Evolutionary conservation across 2,888 invertebrate species (phyloP).

Genomic region (Falcaria lacertinaria): DNA sequence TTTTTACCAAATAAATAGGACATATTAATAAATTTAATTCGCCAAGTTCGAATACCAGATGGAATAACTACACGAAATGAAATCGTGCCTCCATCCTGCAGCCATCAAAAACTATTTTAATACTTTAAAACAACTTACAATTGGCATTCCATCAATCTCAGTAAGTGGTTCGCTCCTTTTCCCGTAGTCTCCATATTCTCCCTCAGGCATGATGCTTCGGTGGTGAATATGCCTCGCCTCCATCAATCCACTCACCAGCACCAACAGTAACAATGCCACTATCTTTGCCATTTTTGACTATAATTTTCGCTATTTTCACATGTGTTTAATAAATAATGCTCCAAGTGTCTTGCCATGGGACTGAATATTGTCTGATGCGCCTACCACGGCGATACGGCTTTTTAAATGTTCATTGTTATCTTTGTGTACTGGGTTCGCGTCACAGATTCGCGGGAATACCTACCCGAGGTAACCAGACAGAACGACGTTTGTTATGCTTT

Average conservation of each 20-base stretch:
- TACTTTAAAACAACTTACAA: slow-evolving; percentile 35
- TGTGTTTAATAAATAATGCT: slow-evolving; percentile 7
- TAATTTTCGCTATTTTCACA: background rate
- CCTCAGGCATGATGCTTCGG: slow-evolving; percentile 17
- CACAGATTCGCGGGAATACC: slow-evolving; percentile 16
- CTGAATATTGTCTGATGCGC: slow-evolving; percentile 28
- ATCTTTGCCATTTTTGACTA: slow-evolving; percentile 22
- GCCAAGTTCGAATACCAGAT: no score
- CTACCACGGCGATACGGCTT: slow-evolving; percentile 20
- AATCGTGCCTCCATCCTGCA: no score
- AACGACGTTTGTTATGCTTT: slow-evolving; percentile 2
- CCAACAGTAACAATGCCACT: slow-evolving; percentile 19
- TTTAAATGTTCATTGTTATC: slow-evolving; percentile 47
- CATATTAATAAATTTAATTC: no score
- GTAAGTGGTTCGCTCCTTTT: slow-evolving; percentile 10
- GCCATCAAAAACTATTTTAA: no score
- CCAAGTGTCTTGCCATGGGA: slow-evolving; percentile 7
- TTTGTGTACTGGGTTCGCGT: slow-evolving; percentile 26
- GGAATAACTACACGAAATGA: no score
- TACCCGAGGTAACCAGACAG: background rate
- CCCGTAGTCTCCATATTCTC: slow-evolving; percentile 12
- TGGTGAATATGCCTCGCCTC: slow-evolving; percentile 46
- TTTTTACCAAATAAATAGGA: no score
- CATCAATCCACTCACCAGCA: slow-evolving; percentile 20
- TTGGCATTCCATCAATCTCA: slow-evolving; percentile 32